Percentiles rank a stretch among this genome's conserved stretches.
phyloP scores from a whole-genome alignment of 2,113 vertebrate species.

The Vombatus ursinus region DNA sequence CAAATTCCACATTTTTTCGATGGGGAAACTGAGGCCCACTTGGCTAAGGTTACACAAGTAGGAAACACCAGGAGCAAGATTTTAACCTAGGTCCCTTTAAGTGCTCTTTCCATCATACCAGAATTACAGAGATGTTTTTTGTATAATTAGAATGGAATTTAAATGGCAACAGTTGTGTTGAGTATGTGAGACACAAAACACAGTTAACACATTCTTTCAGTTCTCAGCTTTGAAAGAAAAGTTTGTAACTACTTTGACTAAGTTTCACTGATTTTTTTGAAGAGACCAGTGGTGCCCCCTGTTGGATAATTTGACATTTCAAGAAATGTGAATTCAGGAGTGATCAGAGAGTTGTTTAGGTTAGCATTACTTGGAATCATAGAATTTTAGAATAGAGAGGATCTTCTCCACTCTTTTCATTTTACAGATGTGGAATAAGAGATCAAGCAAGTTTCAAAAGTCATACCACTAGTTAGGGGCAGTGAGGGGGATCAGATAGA shows the following conservation, averaged over 20 bases:
- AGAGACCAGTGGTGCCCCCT: slow-evolving; percentile 47
- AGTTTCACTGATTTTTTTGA: background rate
- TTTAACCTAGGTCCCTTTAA: background rate
- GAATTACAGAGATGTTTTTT: background rate
- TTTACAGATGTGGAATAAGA: background rate
- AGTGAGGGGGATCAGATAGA: background rate
- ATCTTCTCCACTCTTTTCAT: background rate
- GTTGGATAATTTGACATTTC: background rate
- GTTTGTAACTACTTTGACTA: fast-evolving
- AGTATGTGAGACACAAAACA: background rate
- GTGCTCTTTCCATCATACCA: background rate
- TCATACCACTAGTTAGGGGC: background rate
- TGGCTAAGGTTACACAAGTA: background rate
- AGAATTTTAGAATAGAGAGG: background rate
- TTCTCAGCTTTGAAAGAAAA: background rate
- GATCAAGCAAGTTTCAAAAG: background rate
- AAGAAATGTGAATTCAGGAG: fast-evolving
- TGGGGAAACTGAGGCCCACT: background rate
- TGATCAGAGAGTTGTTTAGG: background rate
- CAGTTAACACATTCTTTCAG: fast-evolving
- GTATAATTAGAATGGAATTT: background rate
- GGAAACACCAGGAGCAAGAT: background rate
- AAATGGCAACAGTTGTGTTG: background rate
- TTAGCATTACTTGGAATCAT: background rate
- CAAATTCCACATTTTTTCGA: background rate